Evolutionary conservation across 2,113 vertebrate species (phyloP), one percentile per base, ranked within the genome.

Genomic region (Heptranchias perlo): DNA sequence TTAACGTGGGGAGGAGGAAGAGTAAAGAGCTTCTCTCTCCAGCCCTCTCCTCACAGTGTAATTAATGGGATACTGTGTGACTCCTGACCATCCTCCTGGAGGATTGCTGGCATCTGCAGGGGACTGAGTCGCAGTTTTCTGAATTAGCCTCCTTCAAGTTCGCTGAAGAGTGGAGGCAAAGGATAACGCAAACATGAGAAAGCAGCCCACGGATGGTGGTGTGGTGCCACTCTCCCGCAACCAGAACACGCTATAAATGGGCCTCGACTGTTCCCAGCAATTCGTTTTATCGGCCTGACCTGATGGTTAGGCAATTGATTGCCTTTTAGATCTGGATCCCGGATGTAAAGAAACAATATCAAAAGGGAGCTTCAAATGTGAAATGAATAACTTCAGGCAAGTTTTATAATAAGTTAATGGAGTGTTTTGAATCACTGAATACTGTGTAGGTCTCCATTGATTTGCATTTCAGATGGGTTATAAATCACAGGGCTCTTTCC

Each of bases 401-500:
- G 25, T 67, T 95, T 95, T 73, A 67, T 35, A 62, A 93, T 93
- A 93, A 93, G 89, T 93, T 67, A 95, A 95, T 67, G 62, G 65
- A 52, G 64, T 23, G 62, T 95, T 69, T 95, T 23, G 10, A 95
- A 69, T 69, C 65, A 49, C 44, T 67, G 64, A 67, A 23, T 25
- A 67, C 62, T 69, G 11, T 95, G 44, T 49, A 28, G 44, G 39
- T 65, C 44, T 95, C 23, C 28, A 52, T 69, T 95, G 93, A 95
- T 67, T 95, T 95, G 62, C 39, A 95, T 95, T 95, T 95, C 23
- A 69, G 94, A 95, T 95, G 94, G 49, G 39, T 28, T 69, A 65
- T 95, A 49, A 95, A 69, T 95, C 94, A 95, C 47, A 95, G 47
- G 62, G 39, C 94, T 31, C 62, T 95, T 69, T 96, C 96, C 96